Base-by-base conservation (phyloP, 2,888 invertebrate species). In the Julus scandinavius region DNA sequence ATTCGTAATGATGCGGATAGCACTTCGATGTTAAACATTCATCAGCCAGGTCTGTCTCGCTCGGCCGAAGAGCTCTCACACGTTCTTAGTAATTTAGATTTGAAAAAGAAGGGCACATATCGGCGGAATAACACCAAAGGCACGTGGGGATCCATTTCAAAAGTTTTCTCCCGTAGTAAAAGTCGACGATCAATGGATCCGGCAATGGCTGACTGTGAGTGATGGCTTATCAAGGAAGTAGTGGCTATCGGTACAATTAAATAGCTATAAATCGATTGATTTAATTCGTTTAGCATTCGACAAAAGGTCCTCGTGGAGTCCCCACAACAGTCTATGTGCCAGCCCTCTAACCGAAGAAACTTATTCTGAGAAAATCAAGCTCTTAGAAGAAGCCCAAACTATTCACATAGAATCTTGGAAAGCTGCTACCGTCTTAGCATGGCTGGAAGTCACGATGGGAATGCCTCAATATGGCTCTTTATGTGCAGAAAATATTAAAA, bases 401-500 rank as follows among this genome's bases (percentile, higher is more conserved):
- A 91, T 97, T 89, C 97, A 97, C 9, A 95, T 98, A 93, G 96
- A 97, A 89, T 94, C 97, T 91, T 98, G 98, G 98, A 94, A 97
- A 89, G 97, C 98, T 17, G 96, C 97, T 0, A 97, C 97, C 89
- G 97, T 98, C 88, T 94, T 98, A 80, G 97, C 98, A 1, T 98
- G 98, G 98, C 93, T 98, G 87, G 98, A 98, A 92, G 95, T 98
- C 50, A 97, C 97, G 0, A 94, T 98, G 7, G 97, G 97, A 88
- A 98, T 98, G 98, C 97, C 97, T 0, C 97, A 97, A 91, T 98
- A 98, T 91, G 97, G 97, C 2, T 95, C 96, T 40, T 94, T 96
- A 85, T 97, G 98, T 91, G 96, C 97, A 38, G 97, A 98, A 92
- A 98, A 98, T 92, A 96, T 98, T 90, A 98, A 98, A 92, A 98